Percentiles rank a stretch among this genome's conserved stretches.
Conservation (phyloP, 2,888 invertebrate genomes). For the Balanococcus diminutus region DNA sequence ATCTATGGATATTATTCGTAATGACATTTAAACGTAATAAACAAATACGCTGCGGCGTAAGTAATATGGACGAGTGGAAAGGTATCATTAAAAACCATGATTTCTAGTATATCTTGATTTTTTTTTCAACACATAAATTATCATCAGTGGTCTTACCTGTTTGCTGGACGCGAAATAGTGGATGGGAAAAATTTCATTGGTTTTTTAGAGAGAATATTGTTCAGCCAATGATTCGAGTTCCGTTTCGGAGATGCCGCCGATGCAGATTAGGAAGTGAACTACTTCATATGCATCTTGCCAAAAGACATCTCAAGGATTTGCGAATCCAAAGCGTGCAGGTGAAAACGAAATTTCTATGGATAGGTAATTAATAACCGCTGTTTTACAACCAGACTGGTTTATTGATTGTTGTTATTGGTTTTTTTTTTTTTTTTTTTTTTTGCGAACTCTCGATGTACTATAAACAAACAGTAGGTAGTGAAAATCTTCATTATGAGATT, state of each 20-base stretch:
- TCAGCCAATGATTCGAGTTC: background rate
- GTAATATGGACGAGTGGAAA: background rate
- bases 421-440: background rate
- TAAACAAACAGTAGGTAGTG: too few species aligned
- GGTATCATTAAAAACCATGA: constrained; percentile 21
- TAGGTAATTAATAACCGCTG: background rate
- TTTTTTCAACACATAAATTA: constrained; percentile 22
- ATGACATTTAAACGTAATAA: constrained; percentile 3
- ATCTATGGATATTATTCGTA: background rate
- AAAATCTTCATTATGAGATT: too few species aligned
- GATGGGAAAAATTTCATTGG: constrained; percentile 14
- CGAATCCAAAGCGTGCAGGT: background rate
- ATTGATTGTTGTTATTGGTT: background rate
- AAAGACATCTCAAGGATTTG: background rate
- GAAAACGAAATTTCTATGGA: constrained; percentile 36
- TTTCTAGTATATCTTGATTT: background rate
- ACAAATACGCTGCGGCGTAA: too few species aligned
- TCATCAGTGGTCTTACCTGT: constrained; percentile 36
- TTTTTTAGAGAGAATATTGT: background rate
- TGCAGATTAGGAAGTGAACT: constrained; percentile 36
- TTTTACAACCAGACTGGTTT: background rate
- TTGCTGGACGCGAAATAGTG: constrained; percentile 1
- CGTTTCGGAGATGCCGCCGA: background rate
- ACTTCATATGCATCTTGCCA: background rate
- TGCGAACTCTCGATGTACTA: too few species aligned